phyloP scores from a whole-genome alignment of 2,888 invertebrate species.

The Drosophila meridionalis region DNA sequence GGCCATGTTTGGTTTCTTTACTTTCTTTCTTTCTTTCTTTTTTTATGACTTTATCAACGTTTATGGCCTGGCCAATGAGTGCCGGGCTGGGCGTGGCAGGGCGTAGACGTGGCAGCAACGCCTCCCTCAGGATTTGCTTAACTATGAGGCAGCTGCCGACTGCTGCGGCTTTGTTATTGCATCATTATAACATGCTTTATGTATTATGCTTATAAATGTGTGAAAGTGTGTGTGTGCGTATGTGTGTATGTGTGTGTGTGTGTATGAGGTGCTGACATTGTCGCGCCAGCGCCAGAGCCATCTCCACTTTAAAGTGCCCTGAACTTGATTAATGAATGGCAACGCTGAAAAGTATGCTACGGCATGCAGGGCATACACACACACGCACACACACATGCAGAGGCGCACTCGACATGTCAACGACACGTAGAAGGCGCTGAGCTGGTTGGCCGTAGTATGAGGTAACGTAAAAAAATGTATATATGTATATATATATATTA shows the following conservation, averaged over 20 bases:
- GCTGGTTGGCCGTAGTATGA: conserved; percentile 13
- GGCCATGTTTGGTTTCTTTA: conserved; percentile 31
- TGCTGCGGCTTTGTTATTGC: conserved; percentile 74
- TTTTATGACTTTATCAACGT: conserved; percentile 73
- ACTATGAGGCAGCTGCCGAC: conserved; percentile 30
- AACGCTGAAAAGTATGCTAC: conserved; percentile 73
- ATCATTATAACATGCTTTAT: conserved; percentile 73
- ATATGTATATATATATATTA: background rate
- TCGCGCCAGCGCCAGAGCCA: conserved; percentile 42
- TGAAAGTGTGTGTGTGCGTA: conserved; percentile 1
- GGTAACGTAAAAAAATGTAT: conserved; percentile 29
- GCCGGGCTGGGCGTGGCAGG: conserved; percentile 2
- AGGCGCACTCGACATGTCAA: conserved; percentile 65
- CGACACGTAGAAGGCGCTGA: conserved; percentile 52
- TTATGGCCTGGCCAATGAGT: conserved; percentile 59
- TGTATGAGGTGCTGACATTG: conserved; percentile 38
- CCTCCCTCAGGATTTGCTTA: conserved; percentile 60
- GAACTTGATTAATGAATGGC: conserved; percentile 78
- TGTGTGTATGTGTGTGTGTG: conserved; percentile 10
- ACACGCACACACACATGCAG: conserved; percentile 26
- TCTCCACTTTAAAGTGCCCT: conserved; percentile 75
- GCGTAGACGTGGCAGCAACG: conserved; percentile 36
- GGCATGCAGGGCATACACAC: conserved; percentile 46
- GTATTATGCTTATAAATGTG: conserved; percentile 16
- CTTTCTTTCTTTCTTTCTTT: conserved; percentile 30